Percentiles rank a stretch among this genome's conserved stretches.
phyloP scores from a whole-genome alignment of 92 coral and sea anemone species.

The Phenganax subtilis region DNA sequence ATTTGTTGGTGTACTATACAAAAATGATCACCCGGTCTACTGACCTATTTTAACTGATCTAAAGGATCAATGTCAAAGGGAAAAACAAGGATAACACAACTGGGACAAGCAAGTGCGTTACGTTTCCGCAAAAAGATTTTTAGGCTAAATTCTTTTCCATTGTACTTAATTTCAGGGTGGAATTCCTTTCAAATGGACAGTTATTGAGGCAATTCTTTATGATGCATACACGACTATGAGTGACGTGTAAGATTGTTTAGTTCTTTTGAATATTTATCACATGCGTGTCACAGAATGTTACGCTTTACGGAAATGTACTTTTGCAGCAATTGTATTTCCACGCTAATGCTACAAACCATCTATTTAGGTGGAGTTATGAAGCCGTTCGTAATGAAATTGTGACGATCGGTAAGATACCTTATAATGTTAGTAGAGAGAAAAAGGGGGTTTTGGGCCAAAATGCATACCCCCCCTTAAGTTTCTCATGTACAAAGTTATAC shows the following conservation, averaged over 20 bases:
- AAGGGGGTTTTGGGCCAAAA: too few species aligned
- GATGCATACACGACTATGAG: constrained; percentile 58
- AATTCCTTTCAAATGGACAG: constrained; percentile 66
- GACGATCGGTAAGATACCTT: constrained; percentile 48
- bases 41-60: too few species aligned
- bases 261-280: not conserved
- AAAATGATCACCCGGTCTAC: too few species aligned
- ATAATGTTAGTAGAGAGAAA: not conserved
- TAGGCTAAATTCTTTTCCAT: not conserved
- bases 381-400: constrained; percentile 49
- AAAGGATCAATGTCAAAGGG: too few species aligned
- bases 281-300: too few species aligned
- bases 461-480: too few species aligned
- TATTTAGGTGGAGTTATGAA: constrained; percentile 59
- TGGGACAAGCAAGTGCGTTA: too few species aligned
- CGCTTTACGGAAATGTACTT: too few species aligned
- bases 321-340: not conserved
- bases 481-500: too few species aligned
- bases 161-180: constrained; percentile 45
- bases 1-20: too few species aligned
- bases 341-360: not conserved
- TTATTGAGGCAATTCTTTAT: constrained; percentile 52
- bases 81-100: too few species aligned
- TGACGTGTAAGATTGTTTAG: constrained; percentile 52
- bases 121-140: too few species aligned